Evolutionary conservation across 2,113 vertebrate species (phyloP).

Genomic region (Vidua macroura): DNA sequence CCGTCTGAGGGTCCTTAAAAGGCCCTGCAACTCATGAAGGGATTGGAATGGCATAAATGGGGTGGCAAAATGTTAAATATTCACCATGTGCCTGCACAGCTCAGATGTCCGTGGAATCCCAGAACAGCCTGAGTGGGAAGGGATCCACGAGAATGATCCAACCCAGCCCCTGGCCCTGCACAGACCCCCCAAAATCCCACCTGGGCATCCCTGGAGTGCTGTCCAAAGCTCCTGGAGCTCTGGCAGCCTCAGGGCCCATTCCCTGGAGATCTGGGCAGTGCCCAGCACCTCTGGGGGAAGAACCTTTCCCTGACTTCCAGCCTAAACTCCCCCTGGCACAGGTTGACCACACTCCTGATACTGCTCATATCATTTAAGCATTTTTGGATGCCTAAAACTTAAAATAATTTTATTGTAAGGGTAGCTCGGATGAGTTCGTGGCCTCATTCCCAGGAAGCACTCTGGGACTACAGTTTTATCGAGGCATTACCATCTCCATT

Average conservation of each 20-base stretch:
- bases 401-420: not conserved
- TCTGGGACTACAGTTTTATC: not conserved
- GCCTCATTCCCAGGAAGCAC: not conserved
- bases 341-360: fast-evolving
- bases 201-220: not conserved
- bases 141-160: no score
- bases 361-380: not conserved
- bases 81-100: fast-evolving
- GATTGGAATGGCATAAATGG: not conserved
- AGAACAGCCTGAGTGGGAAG: not conserved
- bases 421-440: fast-evolving
- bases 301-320: fast-evolving
- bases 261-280: not conserved
- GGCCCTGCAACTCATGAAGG: not conserved
- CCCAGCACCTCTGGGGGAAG: no score
- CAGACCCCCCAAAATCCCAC: not conserved
- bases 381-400: not conserved
- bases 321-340: fast-evolving
- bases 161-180: fast-evolving
- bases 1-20: not conserved
- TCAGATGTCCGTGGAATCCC: not conserved
- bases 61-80: not conserved
- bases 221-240: not conserved
- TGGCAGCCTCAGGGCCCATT: not conserved
- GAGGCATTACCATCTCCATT: not conserved